Base-by-base conservation (phyloP, 2,888 invertebrate species). In the Trisateles emortualis region DNA sequence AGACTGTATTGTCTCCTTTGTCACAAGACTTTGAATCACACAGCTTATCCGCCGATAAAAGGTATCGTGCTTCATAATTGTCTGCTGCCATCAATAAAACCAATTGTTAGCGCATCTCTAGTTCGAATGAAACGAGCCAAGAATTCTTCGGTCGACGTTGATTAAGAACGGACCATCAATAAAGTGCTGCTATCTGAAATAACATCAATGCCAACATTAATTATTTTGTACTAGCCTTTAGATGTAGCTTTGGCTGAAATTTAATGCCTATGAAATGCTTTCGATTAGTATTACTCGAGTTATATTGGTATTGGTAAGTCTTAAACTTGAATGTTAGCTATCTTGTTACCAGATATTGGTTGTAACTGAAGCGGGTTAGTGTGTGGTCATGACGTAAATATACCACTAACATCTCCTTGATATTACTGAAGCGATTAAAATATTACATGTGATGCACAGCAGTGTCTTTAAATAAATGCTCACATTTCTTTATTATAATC, bases 151-250 rank as follows among this genome's bases (percentile, higher is more conserved):
- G 64, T 69, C 44, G 84, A 86, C 88, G 73, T 87, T 88, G 90
- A 90, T 86, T 83, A 84, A 90, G 81, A 80, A 81, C 76, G 72
- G 70, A 73, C 75, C 84, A 90, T 90, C 86, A 88, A 90, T 88
- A 52, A 32, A 84, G 81, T 80, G 76, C 76, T 77, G 65, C 75
- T 76, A 84, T 84, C 85, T 78, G 72, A 77, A 81, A 83, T 81
- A 80, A 80, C 79, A 79, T 80, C 83, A 80, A 82, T 81, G 76
- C 74, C 64, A 70, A 70, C 79, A 83, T 83, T 88, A 87, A 89
- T 88, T 87, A 89, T 84, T 79, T 72, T 79, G 46, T 52, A 52
- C 52, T 56, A 62, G 32, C 53, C 32, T 53, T 54, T 45, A 56
- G 55, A 45, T 22, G 17, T 9, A 35, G 32, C 38, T 46, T 14